Evolutionary conservation across 2,888 invertebrate genomes (phyloP), one percentile per base, ranked within the genome.

Genomic region (Netelia inedita): DNA sequence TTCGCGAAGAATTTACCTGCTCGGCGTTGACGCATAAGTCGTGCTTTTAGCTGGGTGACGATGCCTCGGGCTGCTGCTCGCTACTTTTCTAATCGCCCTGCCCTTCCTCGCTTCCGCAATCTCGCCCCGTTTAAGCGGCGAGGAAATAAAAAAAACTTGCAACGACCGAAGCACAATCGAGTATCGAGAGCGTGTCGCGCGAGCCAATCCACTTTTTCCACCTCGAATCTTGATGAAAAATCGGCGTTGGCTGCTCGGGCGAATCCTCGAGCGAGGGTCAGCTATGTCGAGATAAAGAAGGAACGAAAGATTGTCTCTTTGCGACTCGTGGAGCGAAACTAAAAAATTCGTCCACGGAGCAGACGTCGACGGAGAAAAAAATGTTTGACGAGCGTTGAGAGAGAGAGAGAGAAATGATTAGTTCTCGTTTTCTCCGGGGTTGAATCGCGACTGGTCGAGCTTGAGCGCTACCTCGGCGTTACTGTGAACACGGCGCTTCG

Each of bases 21-120:
- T 93, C 92, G 93, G 90, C 91, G 93, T 90, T 92, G 93, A 93
- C 93, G 93, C 93, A 93, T 93, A 93, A 92, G 93, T 93, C 93
- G 93, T 90, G 92, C 89, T 93, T 93, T 93, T 87, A 88, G 89
- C 88, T 89, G 90, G 88, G 90, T 82, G 85, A 86, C 82, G 69
- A 79, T 75, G 79, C 65, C 74, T 85, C 78, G 83, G 66, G 79
- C 82, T 83, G 79, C 82, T 83, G 85, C 73, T 79, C 76, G 83
- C 78, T 79, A 84, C 79, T 57, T 82, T 69, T 73, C 41, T 19
- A 66, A 78, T 69, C 46, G 59, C 55, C 79, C 65, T 23, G 85
- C 79, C 83, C 80, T 82, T 53, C 71, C 79, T 35, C 53, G 63
- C 55, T 79, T 72, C 65, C 79, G 43, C 72, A 28, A 79, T 79